phyloP scores from a whole-genome alignment of 37 sponge, comb jelly and placozoan genomes.

The Geodia barretti region DNA sequence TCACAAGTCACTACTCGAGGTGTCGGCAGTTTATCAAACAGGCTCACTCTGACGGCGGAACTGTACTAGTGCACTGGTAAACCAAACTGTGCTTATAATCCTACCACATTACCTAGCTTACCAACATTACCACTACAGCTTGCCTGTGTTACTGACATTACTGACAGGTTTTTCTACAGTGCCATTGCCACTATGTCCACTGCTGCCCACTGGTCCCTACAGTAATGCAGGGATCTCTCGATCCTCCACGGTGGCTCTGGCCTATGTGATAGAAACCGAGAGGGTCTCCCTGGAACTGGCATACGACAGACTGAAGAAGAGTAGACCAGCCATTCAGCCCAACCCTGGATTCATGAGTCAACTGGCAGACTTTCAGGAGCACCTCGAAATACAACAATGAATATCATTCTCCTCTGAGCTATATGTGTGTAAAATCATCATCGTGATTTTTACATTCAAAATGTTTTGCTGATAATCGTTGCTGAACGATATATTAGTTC shows the following conservation, averaged over 20 bases:
- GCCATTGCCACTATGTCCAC: no score
- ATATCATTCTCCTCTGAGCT: no score
- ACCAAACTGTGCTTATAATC: background rate
- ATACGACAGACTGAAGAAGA: conserved; percentile 37
- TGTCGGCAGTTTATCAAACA: conserved; percentile 69
- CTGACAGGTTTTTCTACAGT: background rate
- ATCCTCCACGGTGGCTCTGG: conserved; percentile 66
- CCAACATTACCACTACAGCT: background rate
- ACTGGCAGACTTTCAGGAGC: conserved; percentile 33
- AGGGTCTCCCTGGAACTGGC: conserved; percentile 23
- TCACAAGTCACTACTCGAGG: conserved; percentile 41
- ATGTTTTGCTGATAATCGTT: no score
- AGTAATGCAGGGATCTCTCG: conserved; percentile 80
- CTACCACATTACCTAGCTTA: background rate
- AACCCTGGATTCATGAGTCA: conserved; percentile 68
- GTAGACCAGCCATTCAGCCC: conserved; percentile 67
- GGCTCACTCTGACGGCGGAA: conserved; percentile 29
- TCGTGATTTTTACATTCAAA: no score
- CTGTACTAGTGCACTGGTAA: conserved; percentile 78
- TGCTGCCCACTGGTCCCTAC: background rate
- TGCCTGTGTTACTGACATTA: background rate
- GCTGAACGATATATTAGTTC: no score
- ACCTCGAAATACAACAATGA: conserved; percentile 6
- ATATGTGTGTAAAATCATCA: no score
- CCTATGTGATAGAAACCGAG: conserved; percentile 65